Percentiles rank a stretch among this genome's conserved stretches.
Conservation (phyloP, 2,113 vertebrate genomes). For the Chroicocephalus ridibundus region DNA sequence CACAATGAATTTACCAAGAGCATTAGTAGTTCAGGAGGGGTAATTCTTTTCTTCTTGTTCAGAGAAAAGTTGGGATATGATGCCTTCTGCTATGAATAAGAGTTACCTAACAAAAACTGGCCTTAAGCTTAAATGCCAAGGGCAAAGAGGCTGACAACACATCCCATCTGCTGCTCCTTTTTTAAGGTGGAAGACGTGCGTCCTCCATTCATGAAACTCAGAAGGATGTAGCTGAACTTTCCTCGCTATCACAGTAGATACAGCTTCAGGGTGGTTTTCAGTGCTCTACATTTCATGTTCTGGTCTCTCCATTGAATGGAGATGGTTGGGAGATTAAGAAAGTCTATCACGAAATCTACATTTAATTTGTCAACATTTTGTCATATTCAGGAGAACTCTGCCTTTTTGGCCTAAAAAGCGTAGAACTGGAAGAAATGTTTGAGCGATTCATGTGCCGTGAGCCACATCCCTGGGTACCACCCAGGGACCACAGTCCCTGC, state of each 20-base stretch:
- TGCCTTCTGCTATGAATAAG: neutral
- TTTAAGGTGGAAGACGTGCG: neutral
- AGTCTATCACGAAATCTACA: neutral
- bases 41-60: neutral
- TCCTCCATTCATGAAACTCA: neutral
- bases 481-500: neutral
- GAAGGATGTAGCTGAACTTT: neutral
- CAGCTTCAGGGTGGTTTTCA: neutral
- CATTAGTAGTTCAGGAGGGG: neutral
- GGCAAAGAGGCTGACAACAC: neutral
- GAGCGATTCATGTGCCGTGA: fast-evolving
- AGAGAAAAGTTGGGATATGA: neutral
- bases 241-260: neutral
- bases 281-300: neutral
- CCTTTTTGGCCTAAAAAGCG: neutral
- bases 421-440: neutral
- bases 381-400: neutral
- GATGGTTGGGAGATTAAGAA: neutral
- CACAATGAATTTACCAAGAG: neutral
- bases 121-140: neutral
- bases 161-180: neutral
- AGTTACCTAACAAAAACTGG: neutral
- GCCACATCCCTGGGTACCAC: neutral
- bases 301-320: neutral
- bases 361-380: neutral